Conservation (phyloP, 1,140 invertebrate genomes). For the Drosophila auraria region DNA sequence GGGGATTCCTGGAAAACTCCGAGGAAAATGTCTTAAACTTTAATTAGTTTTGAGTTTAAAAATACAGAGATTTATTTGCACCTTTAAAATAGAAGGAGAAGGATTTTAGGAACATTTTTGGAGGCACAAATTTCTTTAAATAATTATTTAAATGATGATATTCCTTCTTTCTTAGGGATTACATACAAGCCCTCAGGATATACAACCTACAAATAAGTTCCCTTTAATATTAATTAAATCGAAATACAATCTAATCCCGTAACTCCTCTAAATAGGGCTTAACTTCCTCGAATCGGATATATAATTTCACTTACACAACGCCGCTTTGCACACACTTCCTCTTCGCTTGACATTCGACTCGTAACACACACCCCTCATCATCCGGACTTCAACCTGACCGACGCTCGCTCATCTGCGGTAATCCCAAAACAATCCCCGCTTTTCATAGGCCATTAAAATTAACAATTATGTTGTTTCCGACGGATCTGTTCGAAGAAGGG, state of each 20-base stretch:
- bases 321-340: conserved; percentile 27
- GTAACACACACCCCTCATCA: conserved; percentile 1
- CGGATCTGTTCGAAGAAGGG: background rate
- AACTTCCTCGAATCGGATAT: conserved; percentile 21
- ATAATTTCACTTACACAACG: conserved; percentile 41
- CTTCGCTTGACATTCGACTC: conserved; percentile 18
- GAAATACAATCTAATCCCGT: background rate
- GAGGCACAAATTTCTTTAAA: background rate
- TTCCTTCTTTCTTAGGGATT: too few species aligned
- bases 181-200: too few species aligned
- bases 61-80: background rate
- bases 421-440: conserved; percentile 68
- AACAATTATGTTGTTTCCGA: conserved; percentile 63
- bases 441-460: conserved; percentile 81
- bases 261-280: conserved; percentile 10
- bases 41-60: background rate
- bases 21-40: background rate
- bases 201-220: too few species aligned
- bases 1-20: background rate
- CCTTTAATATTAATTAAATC: conserved; percentile 8
- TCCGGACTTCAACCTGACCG: conserved; percentile 5
- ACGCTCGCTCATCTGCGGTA: conserved; percentile 47
- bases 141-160: background rate
- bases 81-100: too few species aligned
- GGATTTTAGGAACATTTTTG: background rate